These are phyloP conservation scores for Chaetorhynchus papuensis DNA, from an alignment of 2,113 vertebrate species.

Conservation along the genomic window DNA sequence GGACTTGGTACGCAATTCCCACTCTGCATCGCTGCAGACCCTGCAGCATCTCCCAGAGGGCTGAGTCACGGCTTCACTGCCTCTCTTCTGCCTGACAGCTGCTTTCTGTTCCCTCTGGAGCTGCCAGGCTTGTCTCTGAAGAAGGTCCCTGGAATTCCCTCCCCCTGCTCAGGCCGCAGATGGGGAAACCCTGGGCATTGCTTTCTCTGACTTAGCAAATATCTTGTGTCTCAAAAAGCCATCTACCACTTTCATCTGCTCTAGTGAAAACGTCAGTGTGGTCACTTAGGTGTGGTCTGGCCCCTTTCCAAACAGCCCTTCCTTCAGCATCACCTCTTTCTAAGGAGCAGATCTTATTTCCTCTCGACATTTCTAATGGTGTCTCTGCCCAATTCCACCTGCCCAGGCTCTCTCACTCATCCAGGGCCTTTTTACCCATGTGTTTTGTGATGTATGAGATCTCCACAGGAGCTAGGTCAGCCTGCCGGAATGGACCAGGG, in stretches of 20 bases:
- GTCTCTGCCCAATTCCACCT: not conserved
- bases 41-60: not conserved
- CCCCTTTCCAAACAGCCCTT: not conserved
- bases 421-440: not conserved
- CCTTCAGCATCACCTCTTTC: not conserved
- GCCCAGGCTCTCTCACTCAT: not conserved
- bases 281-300: not conserved
- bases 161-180: not conserved
- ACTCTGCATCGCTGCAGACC: not conserved
- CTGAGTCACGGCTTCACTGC: not conserved
- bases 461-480: not conserved
- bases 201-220: not conserved
- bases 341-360: not conserved
- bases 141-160: not conserved
- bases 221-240: not conserved
- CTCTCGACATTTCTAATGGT: fast-evolving
- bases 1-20: not conserved
- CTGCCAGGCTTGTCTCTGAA: not conserved
- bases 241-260: not conserved
- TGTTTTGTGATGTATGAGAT: not conserved
- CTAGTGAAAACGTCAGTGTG: not conserved
- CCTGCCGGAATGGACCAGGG: not conserved
- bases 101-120: not conserved
- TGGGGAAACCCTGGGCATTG: not conserved
- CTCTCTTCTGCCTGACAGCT: not conserved